phyloP scores from a whole-genome alignment of 2,797 vertebrate genomes.

The Xenopus petersii region DNA sequence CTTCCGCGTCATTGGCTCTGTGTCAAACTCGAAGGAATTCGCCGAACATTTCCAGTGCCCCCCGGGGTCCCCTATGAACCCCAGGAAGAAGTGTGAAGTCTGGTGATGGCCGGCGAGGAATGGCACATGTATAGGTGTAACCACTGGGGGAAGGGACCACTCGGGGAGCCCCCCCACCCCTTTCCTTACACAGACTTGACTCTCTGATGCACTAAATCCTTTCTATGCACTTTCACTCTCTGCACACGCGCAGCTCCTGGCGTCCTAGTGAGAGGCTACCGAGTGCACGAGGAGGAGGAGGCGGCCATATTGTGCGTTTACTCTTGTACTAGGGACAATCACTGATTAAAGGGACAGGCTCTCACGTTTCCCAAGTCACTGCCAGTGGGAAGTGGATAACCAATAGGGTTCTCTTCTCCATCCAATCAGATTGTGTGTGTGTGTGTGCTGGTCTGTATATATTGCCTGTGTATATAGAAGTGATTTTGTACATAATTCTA shows the following conservation, averaged over 20 bases:
- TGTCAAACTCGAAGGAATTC: slow-evolving; percentile 90
- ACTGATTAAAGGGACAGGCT: no score
- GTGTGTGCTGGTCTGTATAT: slow-evolving; percentile 13
- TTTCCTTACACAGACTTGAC: not conserved
- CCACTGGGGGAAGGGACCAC: slow-evolving; percentile 3
- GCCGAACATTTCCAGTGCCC: slow-evolving; percentile 86
- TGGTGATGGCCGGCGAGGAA: slow-evolving; percentile 70
- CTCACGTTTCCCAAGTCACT: no score
- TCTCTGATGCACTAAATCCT: not conserved
- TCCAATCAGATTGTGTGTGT: not conserved
- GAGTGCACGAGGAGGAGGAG: not conserved
- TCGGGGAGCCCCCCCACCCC: not conserved
- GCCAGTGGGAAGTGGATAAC: not conserved
- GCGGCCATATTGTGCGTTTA: not conserved
- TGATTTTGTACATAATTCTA: slow-evolving; percentile 40
- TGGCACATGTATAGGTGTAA: not conserved
- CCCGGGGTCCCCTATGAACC: slow-evolving; percentile 84
- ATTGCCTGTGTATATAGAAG: slow-evolving; percentile 37
- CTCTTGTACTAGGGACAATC: not conserved
- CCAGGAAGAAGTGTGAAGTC: slow-evolving; percentile 87
- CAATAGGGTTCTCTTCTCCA: not conserved
- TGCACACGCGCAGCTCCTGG: not conserved
- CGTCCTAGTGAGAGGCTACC: not conserved
- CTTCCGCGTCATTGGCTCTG: slow-evolving; percentile 87
- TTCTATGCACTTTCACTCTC: not conserved